A percentile compares a stretch with the other conserved stretches of the same genome.
These are phyloP conservation scores for Xiphophorus hellerii DNA, from an alignment of 2,113 vertebrate species.

Conservation along the genomic window DNA sequence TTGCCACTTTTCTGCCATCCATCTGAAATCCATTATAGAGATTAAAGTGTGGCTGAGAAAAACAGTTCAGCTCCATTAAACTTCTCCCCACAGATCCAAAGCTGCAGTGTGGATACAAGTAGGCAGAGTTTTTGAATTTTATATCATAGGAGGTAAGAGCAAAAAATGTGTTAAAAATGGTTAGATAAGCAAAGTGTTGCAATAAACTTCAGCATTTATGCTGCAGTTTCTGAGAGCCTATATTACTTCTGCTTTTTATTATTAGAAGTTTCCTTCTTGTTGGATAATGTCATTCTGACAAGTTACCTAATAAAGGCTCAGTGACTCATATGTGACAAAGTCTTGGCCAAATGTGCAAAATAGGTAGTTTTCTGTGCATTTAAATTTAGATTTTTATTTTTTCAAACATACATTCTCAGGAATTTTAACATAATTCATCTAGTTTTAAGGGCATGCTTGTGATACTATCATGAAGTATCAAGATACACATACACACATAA, in stretches of 20 bases:
- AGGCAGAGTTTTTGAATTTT: conserved; percentile 25
- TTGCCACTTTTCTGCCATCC: conserved; percentile 26
- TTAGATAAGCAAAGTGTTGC: conserved; percentile 11
- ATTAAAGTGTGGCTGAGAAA: conserved; percentile 53
- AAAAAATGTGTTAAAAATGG: conserved; percentile 30
- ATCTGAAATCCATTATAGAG: conserved; percentile 52
- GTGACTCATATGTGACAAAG: too few relatives aligned
- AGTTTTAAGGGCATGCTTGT: too few relatives aligned
- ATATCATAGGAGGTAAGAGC: conserved; percentile 22
- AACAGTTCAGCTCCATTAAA: conserved; percentile 38
- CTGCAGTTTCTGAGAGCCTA: neutral
- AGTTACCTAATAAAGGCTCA: neutral
- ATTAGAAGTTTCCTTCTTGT: conserved; percentile 3
- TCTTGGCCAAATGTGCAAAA: too few relatives aligned
- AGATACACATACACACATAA: too few relatives aligned
- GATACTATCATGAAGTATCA: too few relatives aligned
- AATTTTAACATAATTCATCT: too few relatives aligned
- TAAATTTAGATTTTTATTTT: too few relatives aligned
- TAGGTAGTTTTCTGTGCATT: too few relatives aligned
- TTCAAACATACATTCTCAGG: too few relatives aligned
- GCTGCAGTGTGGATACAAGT: conserved; percentile 52
- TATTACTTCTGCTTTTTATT: conserved; percentile 16
- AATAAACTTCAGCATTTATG: conserved; percentile 31
- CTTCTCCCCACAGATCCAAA: conserved; percentile 47
- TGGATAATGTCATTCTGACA: neutral